Percentiles rank a stretch among this genome's conserved stretches.
Evolutionary conservation across 1,140 invertebrate genomes (phyloP).

Genomic region (Artemia franciscana): DNA sequence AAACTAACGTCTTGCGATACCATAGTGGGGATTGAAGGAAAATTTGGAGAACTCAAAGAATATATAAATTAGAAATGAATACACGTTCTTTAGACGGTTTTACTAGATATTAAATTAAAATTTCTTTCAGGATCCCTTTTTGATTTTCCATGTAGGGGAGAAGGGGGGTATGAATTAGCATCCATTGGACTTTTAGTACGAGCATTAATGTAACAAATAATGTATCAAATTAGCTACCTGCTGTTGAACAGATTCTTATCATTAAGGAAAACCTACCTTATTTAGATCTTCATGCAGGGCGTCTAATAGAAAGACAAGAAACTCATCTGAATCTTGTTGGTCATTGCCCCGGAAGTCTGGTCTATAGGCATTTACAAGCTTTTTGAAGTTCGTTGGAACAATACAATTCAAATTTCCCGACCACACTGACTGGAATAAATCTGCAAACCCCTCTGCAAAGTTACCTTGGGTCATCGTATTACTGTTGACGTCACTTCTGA

Average conservation of each 20-base stretch:
- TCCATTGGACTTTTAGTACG: too few species aligned
- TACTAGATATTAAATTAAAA: constrained; percentile 5
- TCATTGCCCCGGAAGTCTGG: constrained; percentile 53
- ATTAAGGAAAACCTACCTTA: constrained; percentile 22
- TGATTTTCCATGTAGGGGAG: too few species aligned
- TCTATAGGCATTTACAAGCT: constrained; percentile 43
- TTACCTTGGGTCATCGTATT: constrained; percentile 28
- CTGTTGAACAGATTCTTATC: not conserved
- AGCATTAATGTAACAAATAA: too few species aligned
- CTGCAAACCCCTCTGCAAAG: constrained; percentile 46
- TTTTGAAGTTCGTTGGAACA: constrained; percentile 46
- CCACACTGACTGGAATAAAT: constrained; percentile 46
- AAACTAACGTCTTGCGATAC: too few species aligned
- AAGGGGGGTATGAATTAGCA: too few species aligned
- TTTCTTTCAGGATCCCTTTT: too few species aligned
- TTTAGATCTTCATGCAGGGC: constrained; percentile 73
- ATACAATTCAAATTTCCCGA: constrained; percentile 48
- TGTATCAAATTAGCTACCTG: too few species aligned
- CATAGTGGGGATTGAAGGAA: too few species aligned
- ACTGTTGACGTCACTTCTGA: too few species aligned
- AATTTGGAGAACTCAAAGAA: too few species aligned
- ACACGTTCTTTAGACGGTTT: not conserved
- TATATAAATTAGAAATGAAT: constrained; percentile 9
- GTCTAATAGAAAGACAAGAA: constrained; percentile 67
- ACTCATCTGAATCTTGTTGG: constrained; percentile 90